Conservation (phyloP, 2,797 vertebrate genomes). For the Petrocephalus sullivani region DNA sequence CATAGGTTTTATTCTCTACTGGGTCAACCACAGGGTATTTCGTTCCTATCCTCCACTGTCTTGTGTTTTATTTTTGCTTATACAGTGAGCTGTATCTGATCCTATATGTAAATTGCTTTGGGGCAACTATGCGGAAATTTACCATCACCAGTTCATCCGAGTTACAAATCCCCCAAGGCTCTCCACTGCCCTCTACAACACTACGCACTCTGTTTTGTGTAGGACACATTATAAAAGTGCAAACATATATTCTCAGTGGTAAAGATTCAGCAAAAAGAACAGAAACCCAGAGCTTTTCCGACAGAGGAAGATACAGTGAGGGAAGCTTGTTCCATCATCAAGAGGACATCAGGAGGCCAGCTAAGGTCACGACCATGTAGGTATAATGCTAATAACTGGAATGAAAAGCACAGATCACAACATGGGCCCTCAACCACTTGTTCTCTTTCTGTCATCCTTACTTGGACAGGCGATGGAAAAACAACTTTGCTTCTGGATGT, state of each 20-base stretch:
- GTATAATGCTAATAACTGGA: background rate
- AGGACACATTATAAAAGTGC: background rate
- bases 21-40: background rate
- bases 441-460: constrained; percentile 36
- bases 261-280: background rate
- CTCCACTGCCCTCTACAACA: background rate
- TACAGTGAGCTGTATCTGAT: no score
- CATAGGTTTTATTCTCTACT: background rate
- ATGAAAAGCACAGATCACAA: background rate
- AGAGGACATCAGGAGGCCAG: background rate
- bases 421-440: background rate
- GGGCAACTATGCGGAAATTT: background rate
- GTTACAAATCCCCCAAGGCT: background rate
- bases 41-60: background rate
- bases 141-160: background rate
- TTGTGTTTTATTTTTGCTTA: background rate
- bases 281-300: background rate
- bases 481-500: constrained; percentile 66
- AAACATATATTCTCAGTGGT: background rate
- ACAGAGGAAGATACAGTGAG: background rate
- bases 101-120: background rate
- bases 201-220: background rate
- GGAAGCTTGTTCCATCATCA: background rate
- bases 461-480: constrained; percentile 73
- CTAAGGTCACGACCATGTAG: background rate